Evolutionary conservation across 2,113 vertebrate species (phyloP), one percentile per base, ranked within the genome.

Genomic region (Catharus minimus): DNA sequence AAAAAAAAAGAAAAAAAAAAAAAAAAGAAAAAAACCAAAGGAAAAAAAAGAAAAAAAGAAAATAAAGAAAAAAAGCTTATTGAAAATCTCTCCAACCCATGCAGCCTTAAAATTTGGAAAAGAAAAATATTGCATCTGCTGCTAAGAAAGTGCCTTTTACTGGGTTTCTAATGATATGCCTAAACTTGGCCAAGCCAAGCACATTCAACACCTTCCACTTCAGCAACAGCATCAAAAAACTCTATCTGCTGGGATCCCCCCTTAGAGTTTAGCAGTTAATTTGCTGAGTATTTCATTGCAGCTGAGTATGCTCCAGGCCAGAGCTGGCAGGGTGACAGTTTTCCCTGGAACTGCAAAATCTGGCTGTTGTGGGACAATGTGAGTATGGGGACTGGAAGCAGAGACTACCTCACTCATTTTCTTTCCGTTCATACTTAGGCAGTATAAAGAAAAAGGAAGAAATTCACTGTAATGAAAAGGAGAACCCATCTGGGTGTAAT

Each of bases 251-350:
- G 36, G 50, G 64, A 75, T 82, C 8, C 14, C 61, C 19, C 47
- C 11, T 90, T 67, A 56, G 60, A 75, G 23, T 74, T 80, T 60
- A 77, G 32, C 86, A 94, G 83, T 11, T 90, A 64, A 78, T 89
- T 87, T 84, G 33, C 33, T 38, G 58, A 62, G 38, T 41, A 39
- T 73, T 89, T 75, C 0, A 0, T 15, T 72, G 77, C 65, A 77
- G 39, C 38, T 71, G 65, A 66, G 24, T 5, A 15, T 24, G 28
- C 38, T 92, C 38, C 66, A 87, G 39, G 46, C 55, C 36, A 57
- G 74, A 75, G 69, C 38, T 92, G 78, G 61, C 74, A 36, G 41
- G n/a, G 33, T 89, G 78, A 56, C 61, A 75, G 49, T 1, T 89
- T 90, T 72, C 38, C 26, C 33, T 61, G 78, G 47, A 89, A 57